A percentile compares a stretch with the other conserved stretches of the same genome.
Evolutionary conservation across 1,140 invertebrate species (phyloP).

Genomic region (Brachionus rotundiformis): DNA sequence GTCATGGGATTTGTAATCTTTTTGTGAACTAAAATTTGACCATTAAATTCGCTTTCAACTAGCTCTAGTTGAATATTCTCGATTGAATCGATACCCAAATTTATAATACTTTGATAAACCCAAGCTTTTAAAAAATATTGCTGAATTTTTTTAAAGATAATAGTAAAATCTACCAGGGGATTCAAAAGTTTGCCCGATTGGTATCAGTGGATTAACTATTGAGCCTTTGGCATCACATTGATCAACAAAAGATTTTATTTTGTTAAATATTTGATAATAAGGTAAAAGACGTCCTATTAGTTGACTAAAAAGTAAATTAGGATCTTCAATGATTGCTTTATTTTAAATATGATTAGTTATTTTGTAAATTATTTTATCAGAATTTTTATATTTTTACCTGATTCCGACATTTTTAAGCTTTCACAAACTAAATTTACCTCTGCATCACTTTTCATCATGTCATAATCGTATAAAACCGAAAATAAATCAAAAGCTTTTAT

Average conservation of each 20-base stretch:
- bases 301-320: slow-evolving; percentile 55
- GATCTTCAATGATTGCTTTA: slow-evolving; percentile 13
- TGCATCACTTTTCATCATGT: not conserved
- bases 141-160: not conserved
- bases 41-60: slow-evolving; percentile 34
- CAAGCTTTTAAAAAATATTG: not conserved
- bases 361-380: not conserved
- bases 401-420: slow-evolving; percentile 20
- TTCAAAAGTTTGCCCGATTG: not conserved
- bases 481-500: slow-evolving; percentile 33
- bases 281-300: slow-evolving; percentile 59
- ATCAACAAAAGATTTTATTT: slow-evolving; percentile 58
- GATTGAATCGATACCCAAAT: not conserved
- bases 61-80: slow-evolving; percentile 4
- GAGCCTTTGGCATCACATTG: slow-evolving; percentile 56
- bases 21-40: slow-evolving; percentile 36
- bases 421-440: slow-evolving; percentile 21
- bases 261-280: slow-evolving; percentile 58
- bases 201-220: not conserved
- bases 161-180: not conserved
- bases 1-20: not conserved
- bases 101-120: not conserved
- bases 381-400: slow-evolving; percentile 4
- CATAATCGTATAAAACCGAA: slow-evolving; percentile 43
- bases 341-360: not conserved